Conservation (phyloP, 2,113 vertebrate species). For the Origma solitaria region DNA sequence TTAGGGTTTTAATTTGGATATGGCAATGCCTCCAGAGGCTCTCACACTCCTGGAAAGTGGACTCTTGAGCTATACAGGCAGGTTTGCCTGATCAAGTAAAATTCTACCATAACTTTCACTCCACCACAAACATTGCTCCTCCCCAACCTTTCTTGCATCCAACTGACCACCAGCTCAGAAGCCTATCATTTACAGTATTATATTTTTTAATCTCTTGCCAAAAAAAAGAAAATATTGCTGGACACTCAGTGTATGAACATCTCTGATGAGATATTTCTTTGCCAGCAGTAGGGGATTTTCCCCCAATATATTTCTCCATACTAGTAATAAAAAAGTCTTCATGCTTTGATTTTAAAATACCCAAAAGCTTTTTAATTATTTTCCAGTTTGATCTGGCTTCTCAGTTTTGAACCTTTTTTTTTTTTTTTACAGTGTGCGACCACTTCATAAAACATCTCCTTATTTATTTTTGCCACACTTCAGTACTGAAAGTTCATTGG, state of each 20-base stretch:
- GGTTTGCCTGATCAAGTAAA: background rate
- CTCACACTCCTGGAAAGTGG: background rate
- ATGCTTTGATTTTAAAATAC: background rate
- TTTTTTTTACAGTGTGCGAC: background rate
- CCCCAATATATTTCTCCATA: background rate
- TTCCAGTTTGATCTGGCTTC: background rate
- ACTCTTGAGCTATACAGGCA: background rate
- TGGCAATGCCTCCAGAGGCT: background rate
- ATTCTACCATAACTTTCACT: background rate
- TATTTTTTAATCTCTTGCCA: background rate
- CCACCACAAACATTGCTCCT: background rate
- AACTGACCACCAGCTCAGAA: background rate
- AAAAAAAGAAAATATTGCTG: background rate
- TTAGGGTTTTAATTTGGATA: background rate
- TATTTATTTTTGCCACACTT: background rate
- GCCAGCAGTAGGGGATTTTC: background rate
- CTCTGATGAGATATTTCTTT: background rate
- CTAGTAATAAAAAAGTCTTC: background rate
- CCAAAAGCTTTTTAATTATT: background rate
- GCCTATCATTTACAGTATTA: rapidly evolving
- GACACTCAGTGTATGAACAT: background rate
- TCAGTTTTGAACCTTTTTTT: background rate
- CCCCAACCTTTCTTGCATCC: background rate
- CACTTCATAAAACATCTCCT: background rate
- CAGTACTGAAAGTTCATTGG: background rate